These are phyloP conservation scores for Dilophus febrilis DNA, from an alignment of 2,888 invertebrate species.

Conservation along the genomic window DNA sequence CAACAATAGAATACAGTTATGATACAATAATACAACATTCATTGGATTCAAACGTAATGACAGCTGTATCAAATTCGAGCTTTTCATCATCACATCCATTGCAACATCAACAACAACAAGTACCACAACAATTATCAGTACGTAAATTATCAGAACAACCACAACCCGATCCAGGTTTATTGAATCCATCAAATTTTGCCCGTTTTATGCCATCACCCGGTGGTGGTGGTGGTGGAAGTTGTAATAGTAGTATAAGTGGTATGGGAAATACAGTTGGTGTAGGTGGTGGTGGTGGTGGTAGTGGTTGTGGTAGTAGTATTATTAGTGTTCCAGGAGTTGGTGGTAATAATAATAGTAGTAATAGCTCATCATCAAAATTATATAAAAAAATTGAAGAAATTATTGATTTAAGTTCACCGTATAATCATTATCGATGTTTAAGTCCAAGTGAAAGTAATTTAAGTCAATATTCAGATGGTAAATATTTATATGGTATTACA, in stretches of 20 bases:
- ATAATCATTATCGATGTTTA: conserved; percentile 55
- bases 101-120: conserved; percentile 12
- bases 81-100: conserved; percentile 10
- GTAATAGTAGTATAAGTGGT: too few species aligned
- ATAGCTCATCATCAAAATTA: conserved; percentile 22
- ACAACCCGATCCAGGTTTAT: conserved; percentile 24
- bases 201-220: conserved; percentile 20
- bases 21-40: conserved; percentile 25
- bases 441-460: conserved; percentile 42
- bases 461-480: conserved; percentile 24
- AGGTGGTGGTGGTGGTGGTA: too few species aligned
- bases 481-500: conserved; percentile 21
- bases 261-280: too few species aligned
- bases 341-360: conserved; percentile 13
- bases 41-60: conserved; percentile 27
- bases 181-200: conserved; percentile 25
- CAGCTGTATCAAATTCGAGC: conserved; percentile 7
- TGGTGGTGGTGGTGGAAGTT: conserved; percentile 8
- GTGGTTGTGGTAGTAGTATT: conserved; percentile 13
- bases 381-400: conserved; percentile 31
- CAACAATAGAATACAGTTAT: conserved; percentile 15
- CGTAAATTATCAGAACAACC: conserved; percentile 28
- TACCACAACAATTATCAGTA: too few species aligned
- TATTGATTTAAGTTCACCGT: conserved; percentile 52
- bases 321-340: neutral